These are phyloP conservation scores for Pachyrhynchus sulphureomaculatus DNA, from an alignment of 1,140 invertebrate species.

Conservation along the genomic window DNA sequence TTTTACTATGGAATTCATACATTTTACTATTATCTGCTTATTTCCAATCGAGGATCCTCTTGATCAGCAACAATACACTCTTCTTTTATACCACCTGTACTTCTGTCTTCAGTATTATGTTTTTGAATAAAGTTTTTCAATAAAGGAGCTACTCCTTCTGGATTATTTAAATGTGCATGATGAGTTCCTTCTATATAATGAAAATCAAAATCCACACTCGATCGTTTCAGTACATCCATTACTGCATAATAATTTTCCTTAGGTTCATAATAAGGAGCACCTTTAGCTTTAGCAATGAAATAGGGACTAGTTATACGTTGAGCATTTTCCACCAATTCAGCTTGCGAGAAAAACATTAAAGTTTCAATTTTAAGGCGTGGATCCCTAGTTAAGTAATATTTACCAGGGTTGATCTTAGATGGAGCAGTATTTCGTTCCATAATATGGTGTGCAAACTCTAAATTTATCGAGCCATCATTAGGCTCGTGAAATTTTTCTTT, in stretches of 20 bases:
- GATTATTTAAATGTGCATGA: constrained; percentile 72
- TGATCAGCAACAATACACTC: too few species aligned
- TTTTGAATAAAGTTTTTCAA: constrained; percentile 63
- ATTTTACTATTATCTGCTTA: too few species aligned
- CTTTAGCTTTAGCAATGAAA: constrained; percentile 54
- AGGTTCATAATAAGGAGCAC: constrained; percentile 58
- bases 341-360: constrained; percentile 22
- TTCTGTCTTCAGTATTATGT: constrained; percentile 43
- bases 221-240: constrained; percentile 56
- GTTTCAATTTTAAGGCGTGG: constrained; percentile 35
- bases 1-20: too few species aligned
- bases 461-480: constrained; percentile 35
- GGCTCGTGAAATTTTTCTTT: constrained; percentile 33
- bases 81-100: constrained; percentile 34
- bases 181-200: constrained; percentile 69
- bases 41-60: too few species aligned
- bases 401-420: constrained; percentile 57
- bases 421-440: constrained; percentile 58
- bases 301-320: constrained; percentile 35
- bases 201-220: constrained; percentile 61
- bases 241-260: constrained; percentile 58
- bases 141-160: constrained; percentile 58
- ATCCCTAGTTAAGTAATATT: constrained; percentile 61
- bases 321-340: constrained; percentile 50
- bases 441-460: constrained; percentile 50